Conservation (phyloP, 2,797 vertebrate species). For the Nannoperca australis region DNA sequence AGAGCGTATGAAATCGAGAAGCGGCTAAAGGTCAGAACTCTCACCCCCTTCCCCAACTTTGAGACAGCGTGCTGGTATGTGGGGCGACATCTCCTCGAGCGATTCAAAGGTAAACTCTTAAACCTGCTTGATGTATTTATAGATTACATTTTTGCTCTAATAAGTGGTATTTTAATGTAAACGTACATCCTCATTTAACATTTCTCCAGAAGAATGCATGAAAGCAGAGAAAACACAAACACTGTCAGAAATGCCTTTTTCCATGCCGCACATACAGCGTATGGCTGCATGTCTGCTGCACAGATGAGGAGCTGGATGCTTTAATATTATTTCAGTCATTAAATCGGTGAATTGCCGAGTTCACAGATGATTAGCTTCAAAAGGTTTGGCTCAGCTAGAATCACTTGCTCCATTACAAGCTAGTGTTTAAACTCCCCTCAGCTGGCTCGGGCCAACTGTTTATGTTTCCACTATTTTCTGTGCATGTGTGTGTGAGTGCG, state of each 20-base stretch:
- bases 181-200: constrained; percentile 31
- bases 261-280: constrained; percentile 9
- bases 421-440: constrained; percentile 82
- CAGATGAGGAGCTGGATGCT: constrained; percentile 85
- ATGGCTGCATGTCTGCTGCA: constrained; percentile 74
- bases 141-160: not conserved
- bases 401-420: constrained; percentile 85
- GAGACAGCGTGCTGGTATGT: constrained; percentile 99
- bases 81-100: constrained; percentile 93
- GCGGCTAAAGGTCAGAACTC: constrained; percentile 93
- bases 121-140: constrained; percentile 12
- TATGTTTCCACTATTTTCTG: constrained; percentile 82
- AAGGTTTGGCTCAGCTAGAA: constrained; percentile 81
- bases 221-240: constrained; percentile 52
- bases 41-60: constrained; percentile 96
- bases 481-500: constrained; percentile 37
- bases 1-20: constrained; percentile 98
- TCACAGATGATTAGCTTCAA: constrained; percentile 89
- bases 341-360: constrained; percentile 79
- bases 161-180: constrained; percentile 26
- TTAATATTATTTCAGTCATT: constrained; percentile 86
- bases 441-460: constrained; percentile 78
- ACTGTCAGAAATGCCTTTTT: constrained; percentile 41
- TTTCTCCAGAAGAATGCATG: constrained; percentile 45
- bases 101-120: constrained; percentile 92